Evolutionary conservation across 2,888 invertebrate genomes (phyloP).

Genomic region (Pinctada fucata): DNA sequence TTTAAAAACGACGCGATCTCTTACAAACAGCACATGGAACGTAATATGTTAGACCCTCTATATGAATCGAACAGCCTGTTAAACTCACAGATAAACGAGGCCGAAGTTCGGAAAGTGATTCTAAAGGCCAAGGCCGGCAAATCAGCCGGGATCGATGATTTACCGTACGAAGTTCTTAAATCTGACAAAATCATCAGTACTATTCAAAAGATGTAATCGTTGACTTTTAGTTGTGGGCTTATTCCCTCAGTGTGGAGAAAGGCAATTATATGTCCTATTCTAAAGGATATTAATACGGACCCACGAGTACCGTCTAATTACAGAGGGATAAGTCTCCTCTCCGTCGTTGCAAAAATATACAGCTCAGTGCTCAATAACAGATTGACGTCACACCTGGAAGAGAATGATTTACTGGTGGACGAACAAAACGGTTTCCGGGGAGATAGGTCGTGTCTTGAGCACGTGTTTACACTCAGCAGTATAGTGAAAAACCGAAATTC

Average conservation of each 20-base stretch:
- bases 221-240: constrained; percentile 10
- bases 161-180: constrained; percentile 21
- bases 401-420: constrained; percentile 21
- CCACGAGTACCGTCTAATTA: constrained; percentile 20
- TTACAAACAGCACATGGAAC: too few relatives aligned
- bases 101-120: background rate
- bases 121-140: background rate
- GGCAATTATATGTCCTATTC: constrained; percentile 17
- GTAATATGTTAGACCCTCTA: background rate
- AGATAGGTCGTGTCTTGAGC: constrained; percentile 8
- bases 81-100: background rate
- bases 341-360: constrained; percentile 7
- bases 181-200: background rate
- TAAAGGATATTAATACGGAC: constrained; percentile 7
- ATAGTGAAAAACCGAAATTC: constrained; percentile 14
- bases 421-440: constrained; percentile 20
- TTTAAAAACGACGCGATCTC: too few relatives aligned
- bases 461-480: constrained; percentile 18
- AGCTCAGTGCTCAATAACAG: constrained; percentile 15
- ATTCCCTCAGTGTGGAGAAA: constrained; percentile 4
- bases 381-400: background rate
- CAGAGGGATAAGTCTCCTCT: constrained; percentile 23
- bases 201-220: constrained; percentile 3
- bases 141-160: constrained; percentile 12
- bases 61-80: background rate